phyloP scores from a whole-genome alignment of 2,888 invertebrate genomes.

The Ophion ventricosus region DNA sequence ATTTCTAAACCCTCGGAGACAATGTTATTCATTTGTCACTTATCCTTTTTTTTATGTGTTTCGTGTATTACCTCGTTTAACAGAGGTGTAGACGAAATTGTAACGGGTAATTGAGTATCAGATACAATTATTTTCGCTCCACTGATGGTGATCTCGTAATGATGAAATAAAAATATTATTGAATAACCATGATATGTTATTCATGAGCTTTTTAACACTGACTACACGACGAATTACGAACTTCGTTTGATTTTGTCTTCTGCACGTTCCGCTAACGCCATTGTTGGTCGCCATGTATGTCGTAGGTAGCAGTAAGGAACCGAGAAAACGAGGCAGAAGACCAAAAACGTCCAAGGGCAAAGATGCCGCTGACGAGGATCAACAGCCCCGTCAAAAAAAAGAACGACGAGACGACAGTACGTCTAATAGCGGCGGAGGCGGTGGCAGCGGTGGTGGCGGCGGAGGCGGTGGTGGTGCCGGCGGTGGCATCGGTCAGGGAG shows the following conservation, averaged over 20 bases:
- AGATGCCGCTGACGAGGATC: slow-evolving; percentile 79
- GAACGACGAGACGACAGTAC: slow-evolving; percentile 80
- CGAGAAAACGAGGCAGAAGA: slow-evolving; percentile 87
- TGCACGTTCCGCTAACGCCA: neutral
- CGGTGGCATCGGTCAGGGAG: slow-evolving; percentile 81
- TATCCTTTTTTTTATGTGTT: neutral
- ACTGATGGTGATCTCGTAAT: neutral
- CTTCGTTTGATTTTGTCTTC: neutral
- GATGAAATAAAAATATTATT: slow-evolving; percentile 66
- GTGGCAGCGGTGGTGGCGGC: slow-evolving; percentile 74
- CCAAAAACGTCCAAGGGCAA: slow-evolving; percentile 87
- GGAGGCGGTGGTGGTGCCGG: slow-evolving; percentile 68
- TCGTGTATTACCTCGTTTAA: neutral
- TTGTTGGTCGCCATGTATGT: slow-evolving; percentile 30
- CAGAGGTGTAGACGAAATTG: neutral
- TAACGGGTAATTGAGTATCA: neutral
- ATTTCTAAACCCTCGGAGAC: too few species aligned
- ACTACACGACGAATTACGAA: slow-evolving; percentile 59
- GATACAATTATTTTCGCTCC: neutral
- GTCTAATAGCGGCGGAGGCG: slow-evolving; percentile 79
- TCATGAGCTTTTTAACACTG: slow-evolving; percentile 80
- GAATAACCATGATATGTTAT: slow-evolving; percentile 70
- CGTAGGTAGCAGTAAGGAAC: slow-evolving; percentile 84
- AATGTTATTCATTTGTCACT: neutral
- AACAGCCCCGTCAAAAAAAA: slow-evolving; percentile 82